Percentiles rank a stretch among this genome's conserved stretches.
Conservation (phyloP, 2,113 vertebrate genomes). For the Mohoua ochrocephala region DNA sequence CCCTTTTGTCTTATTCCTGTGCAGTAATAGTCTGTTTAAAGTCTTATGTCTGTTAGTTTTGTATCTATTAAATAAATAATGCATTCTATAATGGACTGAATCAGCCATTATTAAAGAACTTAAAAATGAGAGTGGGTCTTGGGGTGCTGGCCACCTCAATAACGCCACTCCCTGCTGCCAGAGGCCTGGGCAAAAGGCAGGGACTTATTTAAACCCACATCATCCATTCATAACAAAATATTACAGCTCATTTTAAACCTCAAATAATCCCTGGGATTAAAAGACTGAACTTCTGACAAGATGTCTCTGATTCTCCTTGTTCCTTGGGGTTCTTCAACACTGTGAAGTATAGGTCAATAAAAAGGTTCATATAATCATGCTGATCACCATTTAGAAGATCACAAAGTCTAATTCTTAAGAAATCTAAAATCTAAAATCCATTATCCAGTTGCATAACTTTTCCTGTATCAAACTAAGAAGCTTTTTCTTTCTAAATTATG, state of each 20-base stretch:
- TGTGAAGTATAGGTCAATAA: background rate
- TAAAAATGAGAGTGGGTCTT: too few relatives aligned
- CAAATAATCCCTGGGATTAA: background rate
- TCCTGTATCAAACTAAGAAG: background rate
- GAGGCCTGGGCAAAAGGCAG: too few relatives aligned
- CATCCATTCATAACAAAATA: too few relatives aligned
- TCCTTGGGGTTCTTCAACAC: background rate
- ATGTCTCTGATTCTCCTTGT: background rate
- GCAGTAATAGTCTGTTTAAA: too few relatives aligned
- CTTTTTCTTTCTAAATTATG: background rate
- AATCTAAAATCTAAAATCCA: background rate
- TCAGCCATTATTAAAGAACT: too few relatives aligned
- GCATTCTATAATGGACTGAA: too few relatives aligned
- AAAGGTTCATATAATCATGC: background rate
- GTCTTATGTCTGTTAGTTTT: too few relatives aligned
- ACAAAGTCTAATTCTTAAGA: background rate
- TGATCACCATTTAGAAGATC: background rate
- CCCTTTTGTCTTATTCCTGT: too few relatives aligned
- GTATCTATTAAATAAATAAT: too few relatives aligned
- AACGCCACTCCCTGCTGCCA: too few relatives aligned
- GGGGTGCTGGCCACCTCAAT: too few relatives aligned
- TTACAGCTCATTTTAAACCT: background rate
- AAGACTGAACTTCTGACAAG: background rate
- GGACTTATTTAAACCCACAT: too few relatives aligned
- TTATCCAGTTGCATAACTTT: background rate